These are phyloP conservation scores for Alligator mississippiensis DNA, from an alignment of 2,113 vertebrate genomes.

Conservation along the genomic window DNA sequence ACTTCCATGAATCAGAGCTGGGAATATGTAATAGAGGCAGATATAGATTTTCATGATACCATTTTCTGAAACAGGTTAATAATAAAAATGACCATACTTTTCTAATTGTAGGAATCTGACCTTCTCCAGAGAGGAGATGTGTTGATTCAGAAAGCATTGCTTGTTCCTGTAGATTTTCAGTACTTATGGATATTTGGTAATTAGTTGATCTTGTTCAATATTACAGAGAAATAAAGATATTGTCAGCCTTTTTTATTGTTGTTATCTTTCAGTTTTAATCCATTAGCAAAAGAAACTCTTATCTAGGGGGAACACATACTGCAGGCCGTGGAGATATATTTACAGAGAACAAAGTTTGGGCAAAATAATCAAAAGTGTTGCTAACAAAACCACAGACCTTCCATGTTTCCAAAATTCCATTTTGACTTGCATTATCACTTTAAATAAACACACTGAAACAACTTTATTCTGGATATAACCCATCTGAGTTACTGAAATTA, in stretches of 20 bases:
- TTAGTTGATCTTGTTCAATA: background rate
- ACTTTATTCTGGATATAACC: background rate
- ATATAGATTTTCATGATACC: background rate
- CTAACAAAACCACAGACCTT: background rate
- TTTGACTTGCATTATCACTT: background rate
- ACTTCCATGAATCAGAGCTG: background rate
- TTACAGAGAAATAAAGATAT: conserved; percentile 4
- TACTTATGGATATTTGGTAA: background rate
- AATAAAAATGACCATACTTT: background rate
- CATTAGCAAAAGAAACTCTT: conserved; percentile 26
- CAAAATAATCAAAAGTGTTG: background rate
- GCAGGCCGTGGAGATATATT: background rate
- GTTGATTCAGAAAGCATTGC: background rate
- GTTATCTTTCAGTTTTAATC: conserved; percentile 19
- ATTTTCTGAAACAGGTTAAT: background rate
- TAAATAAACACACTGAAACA: background rate
- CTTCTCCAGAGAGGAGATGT: background rate
- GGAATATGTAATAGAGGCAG: background rate
- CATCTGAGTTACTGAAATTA: background rate
- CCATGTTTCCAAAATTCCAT: background rate
- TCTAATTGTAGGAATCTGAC: background rate
- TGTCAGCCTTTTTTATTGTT: background rate
- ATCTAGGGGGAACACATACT: background rate
- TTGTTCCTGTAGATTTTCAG: background rate
- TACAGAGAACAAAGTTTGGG: background rate